Evolutionary conservation across 2,113 vertebrate genomes (phyloP).

Genomic region (Stigmatopora nigra): DNA sequence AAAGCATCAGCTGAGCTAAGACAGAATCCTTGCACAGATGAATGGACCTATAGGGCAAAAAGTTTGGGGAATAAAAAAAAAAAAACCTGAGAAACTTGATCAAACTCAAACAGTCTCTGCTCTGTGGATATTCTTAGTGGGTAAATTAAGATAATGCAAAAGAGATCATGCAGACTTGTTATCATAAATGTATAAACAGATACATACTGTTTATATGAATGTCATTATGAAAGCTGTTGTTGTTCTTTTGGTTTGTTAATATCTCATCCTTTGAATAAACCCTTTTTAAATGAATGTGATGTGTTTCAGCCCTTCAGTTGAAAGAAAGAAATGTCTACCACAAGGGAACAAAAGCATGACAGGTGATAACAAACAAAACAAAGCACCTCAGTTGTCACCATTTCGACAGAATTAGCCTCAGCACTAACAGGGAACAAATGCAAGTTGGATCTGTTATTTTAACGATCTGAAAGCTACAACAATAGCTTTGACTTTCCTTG

Average conservation of each 20-base stretch:
- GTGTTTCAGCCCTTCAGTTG: constrained; percentile 29
- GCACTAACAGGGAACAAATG: constrained; percentile 15
- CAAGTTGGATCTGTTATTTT: constrained; percentile 27
- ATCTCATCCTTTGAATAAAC: constrained; percentile 31
- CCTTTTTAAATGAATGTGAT: constrained; percentile 25
- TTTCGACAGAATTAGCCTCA: constrained; percentile 27
- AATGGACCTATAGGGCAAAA: constrained; percentile 37
- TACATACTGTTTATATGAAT: background rate
- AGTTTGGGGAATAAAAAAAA: constrained; percentile 28
- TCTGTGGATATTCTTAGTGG: background rate
- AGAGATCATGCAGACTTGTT: background rate
- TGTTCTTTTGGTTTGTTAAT: background rate
- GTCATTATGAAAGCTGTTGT: background rate
- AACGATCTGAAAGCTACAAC: constrained; percentile 41
- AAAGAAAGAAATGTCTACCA: constrained; percentile 30
- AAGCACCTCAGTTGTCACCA: constrained; percentile 27
- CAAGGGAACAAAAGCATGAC: background rate
- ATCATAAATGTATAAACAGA: background rate
- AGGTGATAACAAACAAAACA: constrained; percentile 23
- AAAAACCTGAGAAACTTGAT: constrained; percentile 7
- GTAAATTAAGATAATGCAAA: background rate
- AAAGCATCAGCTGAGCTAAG: constrained; percentile 51
- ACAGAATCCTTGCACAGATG: constrained; percentile 43
- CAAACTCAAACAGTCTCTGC: background rate
- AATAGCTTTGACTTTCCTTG: constrained; percentile 31